Evolutionary conservation across 2,797 vertebrate species (phyloP), one percentile per base, ranked within the genome.

Genomic region (Pogonophryne albipinna): DNA sequence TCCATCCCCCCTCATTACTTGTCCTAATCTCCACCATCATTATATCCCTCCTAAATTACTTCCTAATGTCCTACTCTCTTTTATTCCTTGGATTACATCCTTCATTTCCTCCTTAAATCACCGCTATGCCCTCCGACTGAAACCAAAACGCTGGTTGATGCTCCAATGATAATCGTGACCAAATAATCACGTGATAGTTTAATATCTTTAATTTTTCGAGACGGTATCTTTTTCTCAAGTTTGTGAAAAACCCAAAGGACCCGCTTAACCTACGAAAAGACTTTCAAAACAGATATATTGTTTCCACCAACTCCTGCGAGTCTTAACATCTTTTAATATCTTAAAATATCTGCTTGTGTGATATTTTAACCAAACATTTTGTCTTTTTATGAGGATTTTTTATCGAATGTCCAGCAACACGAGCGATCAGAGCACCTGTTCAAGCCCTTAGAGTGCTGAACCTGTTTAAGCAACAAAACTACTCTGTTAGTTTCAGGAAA

Each of bases 91-190:
- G 14, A 34, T 44, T 23, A 12, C 57, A 57, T 53, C 65, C 47
- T 53, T 69, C 60, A 53, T 47, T 61, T 59, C 42, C 52, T 74
- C 52, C 12, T 4, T 42, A 19, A 34, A 27, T 69, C 67, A 47
- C 66, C 14, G 13, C 5, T 19, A 20, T 42, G 52, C 15, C 16
- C 27, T 51, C 38, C 38, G 58, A 41, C 6, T 50, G 17, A 57
- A 49, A 5, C 20, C 59, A 19, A 52, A 2, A 41, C 3, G 23
- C 2, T 17, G 6, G 58, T 44, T 69, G 11, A 4, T 41, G 23
- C n/a, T 42, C 14, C 42, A 0, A 4, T 52, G 46, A 19, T 7
- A 38, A 15, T 58, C 3, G 0, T 10, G 14, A 49, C 71, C 2
- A 44, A 6, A 41, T 12, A 9, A 31, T 13, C 23, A 1, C 1